Base-by-base conservation (phyloP, 2,888 invertebrate species). In the Rhamnusium bicolor region DNA sequence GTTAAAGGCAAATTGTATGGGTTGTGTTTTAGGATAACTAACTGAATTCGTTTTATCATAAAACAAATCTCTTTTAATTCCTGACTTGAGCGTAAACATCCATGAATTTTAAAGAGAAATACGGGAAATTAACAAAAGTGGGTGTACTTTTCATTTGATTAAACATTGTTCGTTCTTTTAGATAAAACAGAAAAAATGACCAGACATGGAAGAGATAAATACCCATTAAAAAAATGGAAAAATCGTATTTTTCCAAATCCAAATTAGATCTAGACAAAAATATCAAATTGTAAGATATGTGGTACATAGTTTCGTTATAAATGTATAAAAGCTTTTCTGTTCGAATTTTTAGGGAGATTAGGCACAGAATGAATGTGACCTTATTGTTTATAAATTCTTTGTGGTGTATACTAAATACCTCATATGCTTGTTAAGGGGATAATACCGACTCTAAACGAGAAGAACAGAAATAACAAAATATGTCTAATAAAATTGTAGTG, bases 41-140 rank as follows among this genome's bases (percentile, higher is more conserved):
- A 71, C 70, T 69, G 56, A 73, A 68, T 70, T 72, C 68, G 65
- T 62, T 73, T 72, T 72, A 76, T 71, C 75, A 72, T 60, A 63
- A 69, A 74, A 66, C 66, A 70, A 46, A 73, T 74, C 73, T 75
- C 75, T 71, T 72, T 71, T 69, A 69, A 73, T 74, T 72, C 71
- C 21, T 54, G 58, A 67, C 67, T 74, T 69, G 71, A 61, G 65
- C 72, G 72, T 66, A 73, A 73, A 75, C 71, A 75, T 54, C 73
- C 69, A 75, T 75, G 69, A 73, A 73, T 75, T 73, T 66, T 68
- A 71, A 75, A 69, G 63, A 54, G 71, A 68, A 21, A 67, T 56
- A 56, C 14, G 67, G 56, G 46, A 67, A 56, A 67, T 67, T 67
- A 54, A 56, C 21, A 24, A 32, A 24, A 32, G 24, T 54, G 53